phyloP scores from a whole-genome alignment of 1,140 invertebrate genomes.

The Caerostris extrusa region DNA sequence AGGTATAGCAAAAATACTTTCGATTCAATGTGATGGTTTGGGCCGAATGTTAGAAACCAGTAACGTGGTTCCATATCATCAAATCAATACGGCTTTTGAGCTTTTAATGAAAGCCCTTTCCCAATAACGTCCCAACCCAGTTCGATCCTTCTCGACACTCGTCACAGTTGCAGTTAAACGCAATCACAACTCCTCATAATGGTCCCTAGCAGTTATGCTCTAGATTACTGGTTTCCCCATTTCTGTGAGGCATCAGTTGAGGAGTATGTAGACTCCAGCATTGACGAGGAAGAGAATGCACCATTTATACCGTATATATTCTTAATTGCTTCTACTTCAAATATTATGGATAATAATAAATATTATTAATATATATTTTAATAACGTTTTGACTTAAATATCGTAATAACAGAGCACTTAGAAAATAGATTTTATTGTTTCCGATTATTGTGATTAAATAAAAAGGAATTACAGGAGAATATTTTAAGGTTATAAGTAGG shows the following conservation, averaged over 20 bases:
- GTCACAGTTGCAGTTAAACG: not conserved
- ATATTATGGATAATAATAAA: too few relatives aligned
- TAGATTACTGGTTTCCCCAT: not conserved
- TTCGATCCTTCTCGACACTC: not conserved
- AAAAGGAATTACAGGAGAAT: too few relatives aligned
- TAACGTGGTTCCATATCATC: not conserved
- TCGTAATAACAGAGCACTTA: too few relatives aligned
- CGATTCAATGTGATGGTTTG: not conserved
- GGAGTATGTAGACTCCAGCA: not conserved
- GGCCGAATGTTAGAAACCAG: not conserved
- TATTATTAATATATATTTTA: too few relatives aligned
- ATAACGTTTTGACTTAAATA: too few relatives aligned
- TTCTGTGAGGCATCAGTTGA: not conserved
- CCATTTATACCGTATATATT: not conserved
- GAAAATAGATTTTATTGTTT: too few relatives aligned
- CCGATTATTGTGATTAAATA: too few relatives aligned
- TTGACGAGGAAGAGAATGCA: not conserved
- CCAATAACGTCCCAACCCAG: not conserved
- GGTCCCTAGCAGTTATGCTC: not conserved
- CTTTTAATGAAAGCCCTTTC: slow-evolving; percentile 19
- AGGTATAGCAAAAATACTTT: not conserved
- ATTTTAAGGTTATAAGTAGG: too few relatives aligned
- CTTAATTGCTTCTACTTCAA: not conserved
- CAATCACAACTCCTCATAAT: slow-evolving; percentile 13
- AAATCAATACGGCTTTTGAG: slow-evolving; percentile 21